Evolutionary conservation across 2,888 invertebrate genomes (phyloP).

Genomic region (Agriopis leucophaearia): DNA sequence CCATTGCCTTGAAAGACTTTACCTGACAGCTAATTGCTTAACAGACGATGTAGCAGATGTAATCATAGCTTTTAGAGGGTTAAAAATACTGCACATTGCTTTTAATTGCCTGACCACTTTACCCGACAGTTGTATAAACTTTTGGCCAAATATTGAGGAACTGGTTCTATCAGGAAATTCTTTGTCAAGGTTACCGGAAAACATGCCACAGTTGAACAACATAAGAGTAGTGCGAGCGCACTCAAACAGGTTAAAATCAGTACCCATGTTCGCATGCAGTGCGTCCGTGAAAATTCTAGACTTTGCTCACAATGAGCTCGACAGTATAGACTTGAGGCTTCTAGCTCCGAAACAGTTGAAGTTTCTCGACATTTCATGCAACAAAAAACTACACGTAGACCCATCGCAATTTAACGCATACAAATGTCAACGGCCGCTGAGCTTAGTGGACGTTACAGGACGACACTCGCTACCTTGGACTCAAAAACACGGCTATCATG

Average conservation of each 20-base stretch:
- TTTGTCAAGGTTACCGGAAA: constrained; percentile 91
- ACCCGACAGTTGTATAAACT: constrained; percentile 90
- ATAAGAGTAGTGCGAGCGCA: constrained; percentile 92
- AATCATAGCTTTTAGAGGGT: constrained; percentile 87
- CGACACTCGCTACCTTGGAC: constrained; percentile 90
- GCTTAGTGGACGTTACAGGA: constrained; percentile 94
- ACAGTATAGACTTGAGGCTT: constrained; percentile 91
- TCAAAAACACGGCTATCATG: constrained; percentile 81
- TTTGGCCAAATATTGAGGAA: constrained; percentile 93
- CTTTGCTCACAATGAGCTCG: constrained; percentile 94
- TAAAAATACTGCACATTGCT: constrained; percentile 91
- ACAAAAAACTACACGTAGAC: constrained; percentile 93
- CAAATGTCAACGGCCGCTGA: constrained; percentile 92
- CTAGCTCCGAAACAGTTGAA: constrained; percentile 93
- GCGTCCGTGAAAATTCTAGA: constrained; percentile 92
- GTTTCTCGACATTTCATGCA: constrained; percentile 94
- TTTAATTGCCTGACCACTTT: constrained; percentile 92
- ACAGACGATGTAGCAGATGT: constrained; percentile 90
- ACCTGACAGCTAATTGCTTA: constrained; percentile 91
- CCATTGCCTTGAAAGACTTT: constrained; percentile 88
- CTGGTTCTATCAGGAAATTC: constrained; percentile 93
- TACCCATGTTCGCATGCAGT: constrained; percentile 92
- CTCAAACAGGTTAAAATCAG: constrained; percentile 91
- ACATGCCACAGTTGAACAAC: constrained; percentile 90
- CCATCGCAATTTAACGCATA: constrained; percentile 93